Base-by-base conservation (phyloP, 2,888 invertebrate genomes). In the Diogma glabrata region DNA sequence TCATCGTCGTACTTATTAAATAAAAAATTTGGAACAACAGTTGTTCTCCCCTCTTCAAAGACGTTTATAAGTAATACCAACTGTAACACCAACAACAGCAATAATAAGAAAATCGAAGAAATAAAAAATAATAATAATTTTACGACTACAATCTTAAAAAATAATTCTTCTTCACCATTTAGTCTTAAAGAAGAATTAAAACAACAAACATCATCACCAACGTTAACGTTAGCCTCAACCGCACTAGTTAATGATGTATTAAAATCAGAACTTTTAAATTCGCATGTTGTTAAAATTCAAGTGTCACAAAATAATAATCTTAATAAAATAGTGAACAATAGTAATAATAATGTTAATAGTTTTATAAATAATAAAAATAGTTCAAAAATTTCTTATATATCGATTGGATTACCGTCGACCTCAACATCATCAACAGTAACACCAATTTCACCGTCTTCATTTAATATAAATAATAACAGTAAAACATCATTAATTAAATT, bases 401-500 rank as follows among this genome's bases (percentile, higher is more conserved):
- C 43, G 14, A 43, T 43, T 43, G 43, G 43, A 51, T 52, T 45
- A 46, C 52, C 24, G 53, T 53, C 52, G 47, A 49, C 50, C 52
- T 53, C 52, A 61, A 60, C 49, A 61, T 57, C 14, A 60, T 61
- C 52, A 58, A 57, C 36, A 58, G 59, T 17, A 59, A 60, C 53
- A 60, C 58, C 54, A 57, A 58, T 17, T 57, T 61, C 45, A 54
- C 57, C 12, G 60, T 66, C 30, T n/a, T 5, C n/a, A 30, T n/a
- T n/a, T n/a, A n/a, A n/a, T n/a, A 24, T 26, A 19, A 19, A 12
- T 14, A 47, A 47, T 26, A 47, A 26, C 17, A 28, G 19, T 12
- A 47, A 17, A 12, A 47, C 46, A 16, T 47, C 46, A 3, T 24
- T 26, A 17, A 26, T 26, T 17, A 26, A 47, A 47, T 47, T 26